Conservation (phyloP, 2,888 invertebrate species). For the Philhelius pedissequus region DNA sequence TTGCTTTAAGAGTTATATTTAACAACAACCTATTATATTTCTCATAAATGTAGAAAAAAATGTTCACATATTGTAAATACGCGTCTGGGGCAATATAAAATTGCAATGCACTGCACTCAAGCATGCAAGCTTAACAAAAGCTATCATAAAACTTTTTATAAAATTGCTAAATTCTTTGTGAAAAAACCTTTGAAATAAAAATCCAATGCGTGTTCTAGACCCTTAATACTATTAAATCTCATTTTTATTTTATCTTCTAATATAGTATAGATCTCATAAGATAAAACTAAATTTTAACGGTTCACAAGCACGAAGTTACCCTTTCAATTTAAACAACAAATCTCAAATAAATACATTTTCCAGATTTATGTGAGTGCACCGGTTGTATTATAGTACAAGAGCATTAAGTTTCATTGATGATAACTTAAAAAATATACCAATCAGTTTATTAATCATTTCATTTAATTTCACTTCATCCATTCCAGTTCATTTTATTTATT, state of each 20-base stretch:
- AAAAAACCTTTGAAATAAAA: not conserved
- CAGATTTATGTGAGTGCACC: not conserved
- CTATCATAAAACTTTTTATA: too few relatives aligned
- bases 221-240: not conserved
- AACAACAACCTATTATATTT: too few relatives aligned
- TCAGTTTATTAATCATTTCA: too few relatives aligned
- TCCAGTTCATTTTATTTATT: too few relatives aligned
- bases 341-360: not conserved
- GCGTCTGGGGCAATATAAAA: too few relatives aligned
- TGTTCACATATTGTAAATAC: too few relatives aligned
- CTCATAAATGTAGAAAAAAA: too few relatives aligned
- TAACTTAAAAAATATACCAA: too few relatives aligned
- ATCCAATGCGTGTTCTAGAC: not conserved
- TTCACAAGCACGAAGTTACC: not conserved
- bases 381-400: not conserved
- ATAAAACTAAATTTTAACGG: not conserved
- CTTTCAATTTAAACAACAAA: not conserved
- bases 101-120: not conserved
- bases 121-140: not conserved
- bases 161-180: not conserved
- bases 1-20: not conserved
- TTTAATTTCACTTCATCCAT: too few relatives aligned
- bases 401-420: not conserved
- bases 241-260: not conserved
- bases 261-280: not conserved